These are phyloP conservation scores for Neoarius graeffei DNA, from an alignment of 2,113 vertebrate genomes.

Conservation along the genomic window DNA sequence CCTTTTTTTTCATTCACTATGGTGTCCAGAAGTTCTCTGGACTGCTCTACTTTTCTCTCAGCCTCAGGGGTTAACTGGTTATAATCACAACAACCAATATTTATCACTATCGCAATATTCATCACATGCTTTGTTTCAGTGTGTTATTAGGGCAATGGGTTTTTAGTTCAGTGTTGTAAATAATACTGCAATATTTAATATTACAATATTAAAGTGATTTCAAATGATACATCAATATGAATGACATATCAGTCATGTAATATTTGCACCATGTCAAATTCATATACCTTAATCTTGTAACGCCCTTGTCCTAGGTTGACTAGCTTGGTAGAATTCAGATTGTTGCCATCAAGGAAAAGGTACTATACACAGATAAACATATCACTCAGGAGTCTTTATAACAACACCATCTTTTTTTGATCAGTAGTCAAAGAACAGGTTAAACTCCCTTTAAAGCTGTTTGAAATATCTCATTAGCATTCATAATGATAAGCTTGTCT, in stretches of 20 bases:
- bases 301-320: slow-evolving; percentile 86
- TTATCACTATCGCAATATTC: not conserved
- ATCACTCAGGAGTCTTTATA: slow-evolving; percentile 23
- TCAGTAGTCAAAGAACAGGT: not conserved
- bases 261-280: not conserved
- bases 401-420: not conserved
- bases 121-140: not conserved
- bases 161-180: not conserved
- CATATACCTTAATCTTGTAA: slow-evolving; percentile 93
- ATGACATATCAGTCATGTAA: not conserved
- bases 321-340: slow-evolving; percentile 85
- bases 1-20: slow-evolving; percentile 91
- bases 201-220: not conserved
- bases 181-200: not conserved
- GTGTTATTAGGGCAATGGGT: not conserved
- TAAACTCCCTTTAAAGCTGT: not conserved
- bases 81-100: not conserved
- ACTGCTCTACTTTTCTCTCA: slow-evolving; percentile 82
- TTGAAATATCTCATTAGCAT: not conserved
- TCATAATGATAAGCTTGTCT: not conserved
- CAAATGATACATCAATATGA: not conserved
- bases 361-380: slow-evolving; percentile 71
- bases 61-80: slow-evolving; percentile 83
- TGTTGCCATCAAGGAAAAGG: slow-evolving; percentile 87
- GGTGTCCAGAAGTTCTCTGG: slow-evolving; percentile 90